Evolutionary conservation across 1,140 invertebrate genomes (phyloP), one percentile per base, ranked within the genome.

Genomic region (Cryptotermes secundus): DNA sequence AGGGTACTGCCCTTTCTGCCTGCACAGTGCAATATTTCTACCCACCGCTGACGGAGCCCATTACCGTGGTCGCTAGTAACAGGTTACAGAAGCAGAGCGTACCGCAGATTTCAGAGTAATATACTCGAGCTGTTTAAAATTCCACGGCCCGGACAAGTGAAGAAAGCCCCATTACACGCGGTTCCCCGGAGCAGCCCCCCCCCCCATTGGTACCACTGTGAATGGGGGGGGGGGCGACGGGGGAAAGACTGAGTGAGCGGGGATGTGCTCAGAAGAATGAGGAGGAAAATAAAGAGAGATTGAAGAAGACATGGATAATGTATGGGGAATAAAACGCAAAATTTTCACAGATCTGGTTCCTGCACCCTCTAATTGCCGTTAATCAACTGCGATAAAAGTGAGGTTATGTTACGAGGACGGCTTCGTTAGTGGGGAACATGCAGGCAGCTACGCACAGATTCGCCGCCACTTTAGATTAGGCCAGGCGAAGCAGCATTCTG

Each of bases 271-370:
- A 59, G 53, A 59, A 59, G 9, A 31, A 9, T 82, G 81, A 6
- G 81, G 81, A 45, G 34, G 81, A 45, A n/a, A 82, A 34, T 49
- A 49, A 82, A 82, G 49, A 19, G 24, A 34, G 6, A 49, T n/a
- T 16, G 38, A 49, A 82, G 42, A 59, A 59, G 26, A 72, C 59
- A 72, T 3, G 26, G 26, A 3, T 72, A 72, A 72, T 72, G 14
- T 72, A 72, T 72, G 26, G 26, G 26, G 7, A 72, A 72, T 72
- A 72, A 72, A 72, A n/a, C 26, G 26, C 59, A 72, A 72, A 72
- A n/a, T 4, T n/a, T 72, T 49, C 24, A 26, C 24, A n/a, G 26
- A 72, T 72, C 59, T 72, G 59, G 59, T 31, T 4, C n/a, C 6
- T 72, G 59, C 59, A 1, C 7, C 59, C n/a, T 72, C 31, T 72